Conservation (phyloP, 2,797 vertebrate species). For the Falco peregrinus region DNA sequence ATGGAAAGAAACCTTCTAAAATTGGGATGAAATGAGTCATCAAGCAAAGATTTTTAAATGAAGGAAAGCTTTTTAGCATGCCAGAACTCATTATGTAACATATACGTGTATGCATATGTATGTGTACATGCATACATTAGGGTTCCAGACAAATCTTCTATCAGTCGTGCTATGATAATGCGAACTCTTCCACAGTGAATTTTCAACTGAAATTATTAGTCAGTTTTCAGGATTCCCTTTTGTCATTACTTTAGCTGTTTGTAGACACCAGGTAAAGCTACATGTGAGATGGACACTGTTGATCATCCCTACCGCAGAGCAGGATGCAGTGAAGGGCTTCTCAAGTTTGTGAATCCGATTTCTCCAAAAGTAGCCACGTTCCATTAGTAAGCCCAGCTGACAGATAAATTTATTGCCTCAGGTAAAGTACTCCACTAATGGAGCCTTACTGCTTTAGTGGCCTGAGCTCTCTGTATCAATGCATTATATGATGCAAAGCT, state of each 20-base stretch:
- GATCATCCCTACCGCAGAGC: background rate
- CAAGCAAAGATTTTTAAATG: background rate
- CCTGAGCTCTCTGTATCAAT: background rate
- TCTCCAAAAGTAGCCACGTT: background rate
- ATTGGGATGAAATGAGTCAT: background rate
- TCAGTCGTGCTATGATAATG: background rate
- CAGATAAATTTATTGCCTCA: background rate
- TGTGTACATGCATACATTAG: background rate
- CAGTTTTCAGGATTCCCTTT: background rate
- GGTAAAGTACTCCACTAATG: background rate
- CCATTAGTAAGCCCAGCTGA: background rate
- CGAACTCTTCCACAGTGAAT: background rate
- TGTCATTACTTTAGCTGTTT: background rate
- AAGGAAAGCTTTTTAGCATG: background rate
- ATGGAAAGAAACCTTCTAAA: background rate
- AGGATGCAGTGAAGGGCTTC: background rate
- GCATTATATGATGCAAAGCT: background rate
- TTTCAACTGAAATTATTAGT: background rate
- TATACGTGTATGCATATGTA: background rate
- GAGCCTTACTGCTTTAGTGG: background rate
- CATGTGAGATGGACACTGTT: background rate
- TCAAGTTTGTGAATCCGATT: background rate
- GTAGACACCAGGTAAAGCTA: background rate
- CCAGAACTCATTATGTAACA: background rate
- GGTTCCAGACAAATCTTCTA: background rate